Evolutionary conservation across 2,888 invertebrate species (phyloP).

Genomic region (Sphecodes monilicornis): DNA sequence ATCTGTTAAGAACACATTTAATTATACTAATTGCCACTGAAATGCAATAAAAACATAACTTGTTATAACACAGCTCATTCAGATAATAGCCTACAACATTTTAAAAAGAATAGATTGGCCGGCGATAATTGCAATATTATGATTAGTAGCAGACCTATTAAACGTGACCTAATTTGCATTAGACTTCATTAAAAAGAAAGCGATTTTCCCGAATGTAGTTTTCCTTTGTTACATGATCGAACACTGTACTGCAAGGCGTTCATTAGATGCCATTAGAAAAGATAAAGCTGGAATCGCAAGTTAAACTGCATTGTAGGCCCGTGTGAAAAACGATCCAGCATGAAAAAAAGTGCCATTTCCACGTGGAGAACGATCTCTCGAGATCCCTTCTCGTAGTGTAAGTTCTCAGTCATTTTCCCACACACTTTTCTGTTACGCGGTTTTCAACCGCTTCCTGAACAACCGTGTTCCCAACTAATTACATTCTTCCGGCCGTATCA

Average conservation of each 20-base stretch:
- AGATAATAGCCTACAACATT: neutral
- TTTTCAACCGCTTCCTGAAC: conserved; percentile 51
- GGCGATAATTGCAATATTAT: neutral
- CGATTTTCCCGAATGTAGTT: neutral
- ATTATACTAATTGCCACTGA: neutral
- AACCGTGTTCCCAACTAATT: conserved; percentile 59
- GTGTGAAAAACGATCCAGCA: conserved; percentile 35
- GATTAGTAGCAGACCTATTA: neutral
- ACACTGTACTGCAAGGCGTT: conserved; percentile 27
- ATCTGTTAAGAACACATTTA: neutral
- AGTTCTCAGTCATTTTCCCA: conserved; percentile 55
- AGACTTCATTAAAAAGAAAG: neutral
- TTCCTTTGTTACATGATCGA: conserved; percentile 21
- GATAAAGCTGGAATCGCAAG: conserved; percentile 15
- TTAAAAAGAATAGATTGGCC: neutral
- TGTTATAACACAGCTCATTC: neutral
- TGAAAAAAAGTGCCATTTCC: conserved; percentile 38
- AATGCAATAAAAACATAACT: neutral
- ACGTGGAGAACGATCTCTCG: conserved; percentile 51
- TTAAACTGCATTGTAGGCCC: conserved; percentile 35
- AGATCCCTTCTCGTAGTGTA: conserved; percentile 51
- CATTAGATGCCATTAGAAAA: conserved; percentile 34
- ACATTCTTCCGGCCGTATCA: conserved; percentile 47
- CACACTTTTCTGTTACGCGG: conserved; percentile 51
- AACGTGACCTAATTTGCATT: neutral